A percentile compares a stretch with the other conserved stretches of the same genome.
phyloP scores from a whole-genome alignment of 2,113 vertebrate species.

The Passer domesticus region DNA sequence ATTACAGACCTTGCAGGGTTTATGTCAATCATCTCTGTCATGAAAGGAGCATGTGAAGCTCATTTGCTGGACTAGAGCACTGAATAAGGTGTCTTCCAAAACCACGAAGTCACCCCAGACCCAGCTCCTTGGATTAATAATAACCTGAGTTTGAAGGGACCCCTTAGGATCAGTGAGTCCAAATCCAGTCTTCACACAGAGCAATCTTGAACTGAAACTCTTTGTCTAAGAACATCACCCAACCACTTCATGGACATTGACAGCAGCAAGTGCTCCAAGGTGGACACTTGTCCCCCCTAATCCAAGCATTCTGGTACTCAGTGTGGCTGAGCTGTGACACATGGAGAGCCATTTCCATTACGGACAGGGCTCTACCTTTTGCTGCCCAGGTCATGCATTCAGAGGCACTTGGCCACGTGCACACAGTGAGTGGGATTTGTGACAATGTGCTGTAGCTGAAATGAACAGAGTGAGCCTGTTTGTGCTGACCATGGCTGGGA shows the following conservation, averaged over 20 bases:
- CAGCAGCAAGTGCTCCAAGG: background rate
- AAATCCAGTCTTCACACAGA: background rate
- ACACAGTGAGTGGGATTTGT: fast-evolving
- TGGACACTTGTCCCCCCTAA: background rate
- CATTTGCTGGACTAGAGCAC: background rate
- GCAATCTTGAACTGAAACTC: background rate
- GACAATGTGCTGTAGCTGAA: background rate
- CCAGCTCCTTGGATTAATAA: background rate
- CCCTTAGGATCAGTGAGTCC: background rate
- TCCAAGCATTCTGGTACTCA: too few species aligned
- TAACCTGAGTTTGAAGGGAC: background rate
- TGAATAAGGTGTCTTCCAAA: background rate
- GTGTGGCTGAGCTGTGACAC: background rate
- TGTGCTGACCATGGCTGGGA: background rate
- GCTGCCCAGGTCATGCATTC: background rate
- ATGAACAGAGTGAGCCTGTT: background rate
- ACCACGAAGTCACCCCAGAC: fast-evolving
- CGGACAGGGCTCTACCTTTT: background rate
- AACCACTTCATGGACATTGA: background rate
- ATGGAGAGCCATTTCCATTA: background rate
- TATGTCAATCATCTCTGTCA: background rate
- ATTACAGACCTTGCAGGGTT: background rate
- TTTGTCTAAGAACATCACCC: background rate
- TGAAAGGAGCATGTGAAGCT: background rate
- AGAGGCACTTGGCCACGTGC: background rate